Conservation (phyloP, 2,797 vertebrate species). For the Neosalanx taihuensis region DNA sequence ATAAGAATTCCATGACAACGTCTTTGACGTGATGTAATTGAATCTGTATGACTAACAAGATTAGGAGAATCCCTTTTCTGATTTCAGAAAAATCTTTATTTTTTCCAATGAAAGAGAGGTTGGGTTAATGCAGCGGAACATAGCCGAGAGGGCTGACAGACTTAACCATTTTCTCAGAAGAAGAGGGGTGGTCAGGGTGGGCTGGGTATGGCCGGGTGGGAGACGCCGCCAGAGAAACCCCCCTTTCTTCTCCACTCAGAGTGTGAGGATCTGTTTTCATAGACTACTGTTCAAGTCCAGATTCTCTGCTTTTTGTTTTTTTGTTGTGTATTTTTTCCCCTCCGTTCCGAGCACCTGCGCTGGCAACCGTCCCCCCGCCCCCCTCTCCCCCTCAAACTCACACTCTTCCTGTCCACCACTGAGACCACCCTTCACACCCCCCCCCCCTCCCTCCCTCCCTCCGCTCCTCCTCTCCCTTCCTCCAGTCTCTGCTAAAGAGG, state of each 20-base stretch:
- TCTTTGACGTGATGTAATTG: slow-evolving; percentile 47
- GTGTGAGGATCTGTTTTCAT: slow-evolving; percentile 63
- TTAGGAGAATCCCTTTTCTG: slow-evolving; percentile 62
- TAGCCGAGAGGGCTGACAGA: slow-evolving; percentile 68
- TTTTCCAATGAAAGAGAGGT: slow-evolving; percentile 55
- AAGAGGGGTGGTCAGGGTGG: slow-evolving; percentile 67
- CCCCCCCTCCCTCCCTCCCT: slow-evolving; percentile 18
- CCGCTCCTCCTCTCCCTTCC: slow-evolving; percentile 28
- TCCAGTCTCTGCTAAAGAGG: slow-evolving; percentile 46
- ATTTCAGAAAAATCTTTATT: slow-evolving; percentile 49
- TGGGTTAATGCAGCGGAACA: slow-evolving; percentile 75
- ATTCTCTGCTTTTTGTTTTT: slow-evolving; percentile 43
- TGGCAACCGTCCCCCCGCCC: slow-evolving; percentile 54
- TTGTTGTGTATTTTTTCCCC: not conserved
- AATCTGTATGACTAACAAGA: slow-evolving; percentile 63
- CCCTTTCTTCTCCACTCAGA: slow-evolving; percentile 73
- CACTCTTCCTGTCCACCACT: slow-evolving; percentile 46
- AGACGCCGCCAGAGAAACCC: slow-evolving; percentile 59
- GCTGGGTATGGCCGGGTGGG: slow-evolving; percentile 65
- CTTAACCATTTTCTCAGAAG: slow-evolving; percentile 80
- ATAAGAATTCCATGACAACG: slow-evolving; percentile 36
- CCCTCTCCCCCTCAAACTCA: slow-evolving; percentile 63
- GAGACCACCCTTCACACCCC: slow-evolving; percentile 57
- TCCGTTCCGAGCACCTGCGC: slow-evolving; percentile 51
- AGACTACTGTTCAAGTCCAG: slow-evolving; percentile 59